These are phyloP conservation scores for Stictocephala bisonia DNA, from an alignment of 2,888 invertebrate genomes.

Conservation along the genomic window DNA sequence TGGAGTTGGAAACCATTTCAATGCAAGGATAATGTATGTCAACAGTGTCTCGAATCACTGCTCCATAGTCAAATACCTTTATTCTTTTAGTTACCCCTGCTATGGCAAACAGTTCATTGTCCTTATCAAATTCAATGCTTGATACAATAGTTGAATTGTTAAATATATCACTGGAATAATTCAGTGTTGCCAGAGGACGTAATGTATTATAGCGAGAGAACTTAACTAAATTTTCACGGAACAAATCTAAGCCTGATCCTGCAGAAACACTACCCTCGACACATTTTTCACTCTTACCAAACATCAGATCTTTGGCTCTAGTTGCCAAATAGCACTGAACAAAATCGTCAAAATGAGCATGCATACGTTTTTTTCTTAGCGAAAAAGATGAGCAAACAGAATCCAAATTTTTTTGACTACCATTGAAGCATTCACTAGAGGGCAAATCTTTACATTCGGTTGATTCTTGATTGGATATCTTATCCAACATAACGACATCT, in stretches of 20 bases:
- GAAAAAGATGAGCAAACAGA: conserved; percentile 69
- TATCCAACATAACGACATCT: conserved; percentile 41
- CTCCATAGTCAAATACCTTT: conserved; percentile 91
- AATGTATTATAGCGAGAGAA: conserved; percentile 85
- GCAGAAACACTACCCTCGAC: conserved; percentile 54
- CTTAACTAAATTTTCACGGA: conserved; percentile 86
- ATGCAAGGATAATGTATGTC: conserved; percentile 93
- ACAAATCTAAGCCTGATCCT: conserved; percentile 74
- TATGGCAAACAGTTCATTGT: conserved; percentile 95
- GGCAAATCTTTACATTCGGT: conserved; percentile 43
- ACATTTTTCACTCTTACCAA: conserved; percentile 64
- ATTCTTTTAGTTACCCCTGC: conserved; percentile 96
- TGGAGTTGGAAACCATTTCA: conserved; percentile 92
- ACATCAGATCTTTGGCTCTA: conserved; percentile 78
- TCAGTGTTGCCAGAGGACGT: conserved; percentile 85
- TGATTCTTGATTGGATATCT: conserved; percentile 17
- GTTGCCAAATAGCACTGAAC: conserved; percentile 87
- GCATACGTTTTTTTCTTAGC: conserved; percentile 78
- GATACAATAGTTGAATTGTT: conserved; percentile 88
- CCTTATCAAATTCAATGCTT: conserved; percentile 96
- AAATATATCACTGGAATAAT: conserved; percentile 90
- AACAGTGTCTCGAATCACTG: conserved; percentile 85
- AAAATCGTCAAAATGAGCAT: conserved; percentile 90
- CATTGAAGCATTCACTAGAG: conserved; percentile 59
- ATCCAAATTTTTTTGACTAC: conserved; percentile 59